Conservation (phyloP, 2,113 vertebrate genomes). For the Phalacrocorax carbo region DNA sequence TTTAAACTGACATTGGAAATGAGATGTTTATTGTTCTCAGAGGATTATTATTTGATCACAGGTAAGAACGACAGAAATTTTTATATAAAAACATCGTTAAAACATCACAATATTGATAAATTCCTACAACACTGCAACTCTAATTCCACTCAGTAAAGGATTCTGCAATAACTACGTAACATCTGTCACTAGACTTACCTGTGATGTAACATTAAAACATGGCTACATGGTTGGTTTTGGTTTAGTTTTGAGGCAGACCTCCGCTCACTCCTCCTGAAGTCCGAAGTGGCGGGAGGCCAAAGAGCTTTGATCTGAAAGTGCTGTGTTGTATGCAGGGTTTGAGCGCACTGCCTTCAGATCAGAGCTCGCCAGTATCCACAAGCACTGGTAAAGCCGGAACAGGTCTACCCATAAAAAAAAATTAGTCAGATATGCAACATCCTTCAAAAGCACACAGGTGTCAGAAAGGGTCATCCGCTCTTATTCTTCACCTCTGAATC, state of each 20-base stretch:
- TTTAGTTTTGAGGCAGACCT: neutral
- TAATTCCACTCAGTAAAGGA: neutral
- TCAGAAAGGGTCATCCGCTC: neutral
- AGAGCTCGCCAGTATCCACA: neutral
- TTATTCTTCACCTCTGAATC: neutral
- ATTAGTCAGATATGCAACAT: rapidly evolving
- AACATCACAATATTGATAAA: neutral
- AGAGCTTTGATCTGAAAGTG: neutral
- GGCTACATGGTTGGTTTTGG: neutral
- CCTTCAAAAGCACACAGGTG: neutral
- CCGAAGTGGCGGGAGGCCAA: neutral
- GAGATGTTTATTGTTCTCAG: neutral
- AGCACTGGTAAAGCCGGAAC: neutral
- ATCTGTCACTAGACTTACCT: neutral
- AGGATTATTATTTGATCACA: neutral
- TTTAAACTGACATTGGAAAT: neutral
- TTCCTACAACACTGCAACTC: neutral
- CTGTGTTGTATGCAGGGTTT: neutral
- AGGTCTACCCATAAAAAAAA: neutral
- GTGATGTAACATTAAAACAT: neutral
- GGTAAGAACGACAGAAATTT: neutral
- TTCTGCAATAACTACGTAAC: neutral
- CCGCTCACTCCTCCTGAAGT: neutral
- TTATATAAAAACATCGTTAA: neutral
- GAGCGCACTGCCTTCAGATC: neutral